A percentile compares a stretch with the other conserved stretches of the same genome.
Evolutionary conservation across 2,888 invertebrate genomes (phyloP).

Genomic region (Hypolimnas misippus): DNA sequence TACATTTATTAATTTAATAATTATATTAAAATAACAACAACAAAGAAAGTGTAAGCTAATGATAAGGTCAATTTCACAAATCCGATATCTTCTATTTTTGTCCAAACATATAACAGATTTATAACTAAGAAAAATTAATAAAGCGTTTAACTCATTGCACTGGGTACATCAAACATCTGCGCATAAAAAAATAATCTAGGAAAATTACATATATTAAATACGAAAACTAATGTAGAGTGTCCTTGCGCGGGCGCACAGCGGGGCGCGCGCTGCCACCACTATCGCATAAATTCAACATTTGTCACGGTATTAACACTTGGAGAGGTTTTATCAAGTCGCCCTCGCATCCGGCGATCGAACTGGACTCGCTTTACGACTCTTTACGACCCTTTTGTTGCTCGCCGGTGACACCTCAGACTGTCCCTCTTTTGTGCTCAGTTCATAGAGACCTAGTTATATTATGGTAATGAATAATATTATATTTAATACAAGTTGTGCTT

Average conservation of each 20-base stretch:
- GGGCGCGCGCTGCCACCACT: conserved; percentile 67
- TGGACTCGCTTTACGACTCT: conserved; percentile 43
- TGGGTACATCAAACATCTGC: too few relatives aligned
- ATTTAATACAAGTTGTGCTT: too few relatives aligned
- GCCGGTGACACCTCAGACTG: conserved; percentile 46
- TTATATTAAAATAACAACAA: too few relatives aligned
- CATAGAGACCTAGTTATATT: neutral
- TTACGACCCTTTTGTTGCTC: conserved; percentile 65
- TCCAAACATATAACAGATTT: too few relatives aligned
- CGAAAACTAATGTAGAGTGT: conserved; percentile 33
- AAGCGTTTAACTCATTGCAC: too few relatives aligned
- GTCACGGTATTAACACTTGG: conserved; percentile 83
- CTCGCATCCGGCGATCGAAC: conserved; percentile 77
- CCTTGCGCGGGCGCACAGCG: conserved; percentile 62
- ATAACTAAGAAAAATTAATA: too few relatives aligned
- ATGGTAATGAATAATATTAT: conserved; percentile 12
- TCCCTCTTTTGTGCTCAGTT: neutral
- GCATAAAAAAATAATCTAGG: too few relatives aligned
- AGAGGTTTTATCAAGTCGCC: conserved; percentile 81
- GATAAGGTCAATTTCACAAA: too few relatives aligned
- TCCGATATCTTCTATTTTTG: too few relatives aligned
- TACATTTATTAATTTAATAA: too few relatives aligned
- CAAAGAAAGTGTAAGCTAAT: too few relatives aligned
- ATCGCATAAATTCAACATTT: conserved; percentile 81
- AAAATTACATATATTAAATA: conserved; percentile 2